Base-by-base conservation (phyloP, 2,113 vertebrate species). In the Oplegnathus fasciatus region DNA sequence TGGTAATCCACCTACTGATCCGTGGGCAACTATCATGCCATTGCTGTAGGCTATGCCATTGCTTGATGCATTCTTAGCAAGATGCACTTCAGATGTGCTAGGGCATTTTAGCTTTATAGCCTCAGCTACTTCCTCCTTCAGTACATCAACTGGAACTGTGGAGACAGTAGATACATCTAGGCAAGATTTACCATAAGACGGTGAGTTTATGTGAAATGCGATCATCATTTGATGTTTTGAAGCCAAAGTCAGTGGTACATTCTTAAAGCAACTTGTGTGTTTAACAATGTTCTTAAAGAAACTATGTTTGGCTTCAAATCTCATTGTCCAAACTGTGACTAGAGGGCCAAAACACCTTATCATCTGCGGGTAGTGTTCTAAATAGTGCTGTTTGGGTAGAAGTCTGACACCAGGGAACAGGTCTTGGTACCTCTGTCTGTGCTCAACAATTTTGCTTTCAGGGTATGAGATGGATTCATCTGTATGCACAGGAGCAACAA, bases 181-280 rank as follows among this genome's bases (percentile, higher is more conserved):
- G 20, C 11, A 3, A 28, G 14, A 70, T 60, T 37, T 70, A 61
- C 32, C 44, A 61, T 26, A 75, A 3, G 75, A 73, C 6, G 52
- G 26, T n/a, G 58, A 75, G 24, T 40, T 77, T 7, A 77, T 64
- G 46, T 83, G 26, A 22, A 78, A 78, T 5, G 24, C 58, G 3
- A 79, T 68, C 40, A 69, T 30, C 2, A 69, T 6, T 13, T 71
- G 55, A n/a, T 78, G 75, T 13, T 61, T 77, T 52, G 34, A 70
- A 46, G 82, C 66, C 9, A 78, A 61, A 30, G 80, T 26, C 62
- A 57, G 18, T 3, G 60, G 48, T 18, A 74, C 1, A 26, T 57
- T 77, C 15, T 64, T 64, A 48, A 42, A 86, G 22, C 72, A 80
- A 62, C 46, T 80, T 0, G 72, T 86, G 11, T 86, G 78, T 3